phyloP scores from a whole-genome alignment of 2,113 vertebrate species.

The Acinonyx jubatus region DNA sequence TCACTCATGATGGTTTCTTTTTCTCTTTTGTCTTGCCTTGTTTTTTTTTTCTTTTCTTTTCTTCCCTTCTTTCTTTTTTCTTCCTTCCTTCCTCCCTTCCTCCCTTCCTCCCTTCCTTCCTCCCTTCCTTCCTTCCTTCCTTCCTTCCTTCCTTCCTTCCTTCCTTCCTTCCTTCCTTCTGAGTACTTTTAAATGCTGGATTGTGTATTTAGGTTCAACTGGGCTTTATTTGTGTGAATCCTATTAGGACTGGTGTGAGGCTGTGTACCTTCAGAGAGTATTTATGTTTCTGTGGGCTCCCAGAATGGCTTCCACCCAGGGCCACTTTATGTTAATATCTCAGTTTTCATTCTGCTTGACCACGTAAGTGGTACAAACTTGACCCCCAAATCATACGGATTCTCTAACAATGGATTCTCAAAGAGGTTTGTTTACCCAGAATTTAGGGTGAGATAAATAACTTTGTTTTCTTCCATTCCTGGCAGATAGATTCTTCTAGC shows the following conservation, averaged over 20 bases:
- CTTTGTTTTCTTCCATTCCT: background rate
- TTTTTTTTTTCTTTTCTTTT: background rate
- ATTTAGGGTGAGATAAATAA: background rate
- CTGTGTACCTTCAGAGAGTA: background rate
- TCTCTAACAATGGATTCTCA: background rate
- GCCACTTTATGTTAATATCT: background rate
- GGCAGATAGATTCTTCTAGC: background rate
- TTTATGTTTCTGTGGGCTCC: background rate
- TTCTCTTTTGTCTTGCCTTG: background rate
- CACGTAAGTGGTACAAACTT: background rate
- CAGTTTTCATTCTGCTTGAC: background rate
- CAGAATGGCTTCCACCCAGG: background rate
- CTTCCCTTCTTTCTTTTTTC: background rate
- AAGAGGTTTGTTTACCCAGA: background rate
- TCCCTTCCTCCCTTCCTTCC: no score
- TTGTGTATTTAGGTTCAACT: background rate
- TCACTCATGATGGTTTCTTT: background rate
- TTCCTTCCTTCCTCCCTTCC: no score
- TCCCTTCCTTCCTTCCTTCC: background rate
- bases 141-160: no score
- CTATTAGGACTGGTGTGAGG: background rate
- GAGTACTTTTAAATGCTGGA: background rate
- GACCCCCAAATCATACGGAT: background rate
- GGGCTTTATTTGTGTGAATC: background rate
- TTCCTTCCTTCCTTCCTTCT: background rate